These are phyloP conservation scores for Sarcophilus harrisii DNA, from an alignment of 2,797 vertebrate species.

Conservation along the genomic window DNA sequence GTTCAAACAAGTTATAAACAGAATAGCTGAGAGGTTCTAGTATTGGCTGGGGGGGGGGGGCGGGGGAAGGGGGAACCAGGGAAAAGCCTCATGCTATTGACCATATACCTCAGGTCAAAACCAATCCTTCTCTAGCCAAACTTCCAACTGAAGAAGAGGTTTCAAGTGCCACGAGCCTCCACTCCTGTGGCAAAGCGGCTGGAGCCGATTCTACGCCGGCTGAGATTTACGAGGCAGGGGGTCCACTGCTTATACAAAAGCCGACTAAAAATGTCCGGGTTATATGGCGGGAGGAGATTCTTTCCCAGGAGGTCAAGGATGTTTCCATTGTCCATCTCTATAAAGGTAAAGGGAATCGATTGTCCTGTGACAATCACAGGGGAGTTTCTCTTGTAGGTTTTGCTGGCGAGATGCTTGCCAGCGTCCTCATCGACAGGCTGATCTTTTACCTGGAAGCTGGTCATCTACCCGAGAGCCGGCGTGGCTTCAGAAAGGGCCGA, in stretches of 20 bases:
- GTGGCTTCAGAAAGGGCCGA: background rate
- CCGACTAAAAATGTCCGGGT: background rate
- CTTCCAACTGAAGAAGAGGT: background rate
- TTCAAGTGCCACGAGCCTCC: background rate
- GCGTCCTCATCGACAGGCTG: background rate
- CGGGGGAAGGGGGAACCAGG: background rate
- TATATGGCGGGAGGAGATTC: background rate
- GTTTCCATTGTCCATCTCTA: background rate
- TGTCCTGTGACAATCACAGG: background rate
- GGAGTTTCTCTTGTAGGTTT: background rate
- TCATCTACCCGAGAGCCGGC: no score
- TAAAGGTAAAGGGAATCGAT: background rate
- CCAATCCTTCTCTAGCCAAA: background rate
- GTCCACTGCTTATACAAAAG: background rate
- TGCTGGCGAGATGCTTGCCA: background rate
- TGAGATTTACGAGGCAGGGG: background rate
- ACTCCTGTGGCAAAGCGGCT: background rate
- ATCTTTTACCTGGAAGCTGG: background rate
- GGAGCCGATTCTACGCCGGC: background rate
- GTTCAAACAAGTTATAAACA: background rate
- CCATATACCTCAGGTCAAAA: background rate
- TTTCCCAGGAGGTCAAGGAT: background rate
- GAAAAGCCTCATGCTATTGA: background rate
- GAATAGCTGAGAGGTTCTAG: background rate
- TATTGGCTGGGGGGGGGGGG: no score